Evolutionary conservation across 2,888 invertebrate species (phyloP), one percentile per base, ranked within the genome.

Genomic region (Troglohyphantes excavatus): DNA sequence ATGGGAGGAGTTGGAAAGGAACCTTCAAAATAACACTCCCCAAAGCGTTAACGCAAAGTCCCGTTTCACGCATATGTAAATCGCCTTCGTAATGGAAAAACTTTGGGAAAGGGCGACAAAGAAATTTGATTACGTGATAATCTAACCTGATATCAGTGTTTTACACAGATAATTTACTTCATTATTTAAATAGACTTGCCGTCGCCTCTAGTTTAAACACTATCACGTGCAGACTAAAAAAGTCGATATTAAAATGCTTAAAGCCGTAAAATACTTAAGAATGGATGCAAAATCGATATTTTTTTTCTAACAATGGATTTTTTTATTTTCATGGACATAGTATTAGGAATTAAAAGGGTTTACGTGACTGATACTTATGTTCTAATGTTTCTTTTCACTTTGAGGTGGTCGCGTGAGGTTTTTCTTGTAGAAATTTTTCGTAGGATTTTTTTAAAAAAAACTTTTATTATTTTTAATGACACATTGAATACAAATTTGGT

Each of bases 131-230:
- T 90, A 90, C 61, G 83, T 83, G 84, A 90, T 90, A 90, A 90
- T 90, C 89, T 90, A 70, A 68, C 78, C 84, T 78, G 83, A 90
- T 90, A 90, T 90, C 89, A 78, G 89, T 90, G 84, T 90, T 83
- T 90, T 90, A 90, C 83, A 84, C 83, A 83, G 89, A 90, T 90
- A 90, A 90, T 90, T 90, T 90, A 90, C 89, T 90, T 90, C 83
- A 90, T 90, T 90, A 90, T 90, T 90, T 76, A 90, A 90, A 90
- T 76, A 78, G 78, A 83, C 82, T 83, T 21, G 67, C 59, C 61
- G 70, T 82, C 89, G 76, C 68, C 76, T 59, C 46, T 21, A 83
- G 89, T 83, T 82, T 82, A 89, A 89, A 68, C 76, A 63, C 82
- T 39, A 39, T 75, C 85, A 85, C 76, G 85, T 46, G 65, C 33